Conservation (phyloP, 2,797 vertebrate species). For the Alauda arvensis region DNA sequence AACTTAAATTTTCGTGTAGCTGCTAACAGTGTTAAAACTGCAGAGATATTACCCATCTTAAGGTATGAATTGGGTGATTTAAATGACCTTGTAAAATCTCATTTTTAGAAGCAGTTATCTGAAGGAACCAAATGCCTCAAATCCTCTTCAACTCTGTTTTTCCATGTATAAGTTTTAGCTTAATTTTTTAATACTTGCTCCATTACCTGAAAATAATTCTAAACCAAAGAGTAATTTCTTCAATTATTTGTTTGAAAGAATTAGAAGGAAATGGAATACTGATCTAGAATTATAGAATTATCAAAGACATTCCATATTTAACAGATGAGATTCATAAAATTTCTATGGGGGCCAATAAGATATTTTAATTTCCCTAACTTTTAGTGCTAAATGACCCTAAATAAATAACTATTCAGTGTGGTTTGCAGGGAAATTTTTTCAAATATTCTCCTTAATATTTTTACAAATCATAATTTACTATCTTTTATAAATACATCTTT, state of each 20-base stretch:
- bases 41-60: background rate
- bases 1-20: background rate
- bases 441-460: background rate
- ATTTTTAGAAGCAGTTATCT: background rate
- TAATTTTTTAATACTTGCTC: background rate
- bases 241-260: background rate
- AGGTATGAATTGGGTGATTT: background rate
- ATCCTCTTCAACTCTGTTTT: background rate
- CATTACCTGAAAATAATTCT: background rate
- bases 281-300: background rate
- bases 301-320: background rate
- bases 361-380: background rate
- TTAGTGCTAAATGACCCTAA: slow-evolving; percentile 21
- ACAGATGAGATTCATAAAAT: background rate
- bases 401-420: slow-evolving; percentile 22
- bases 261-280: background rate
- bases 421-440: background rate
- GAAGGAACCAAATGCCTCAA: background rate
- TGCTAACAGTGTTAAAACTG: background rate
- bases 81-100: background rate
- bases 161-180: background rate
- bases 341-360: background rate
- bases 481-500: too few relatives aligned
- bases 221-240: background rate
- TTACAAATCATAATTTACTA: background rate